Conservation (phyloP, 2,113 vertebrate species). For the Bagarius yarrelli region DNA sequence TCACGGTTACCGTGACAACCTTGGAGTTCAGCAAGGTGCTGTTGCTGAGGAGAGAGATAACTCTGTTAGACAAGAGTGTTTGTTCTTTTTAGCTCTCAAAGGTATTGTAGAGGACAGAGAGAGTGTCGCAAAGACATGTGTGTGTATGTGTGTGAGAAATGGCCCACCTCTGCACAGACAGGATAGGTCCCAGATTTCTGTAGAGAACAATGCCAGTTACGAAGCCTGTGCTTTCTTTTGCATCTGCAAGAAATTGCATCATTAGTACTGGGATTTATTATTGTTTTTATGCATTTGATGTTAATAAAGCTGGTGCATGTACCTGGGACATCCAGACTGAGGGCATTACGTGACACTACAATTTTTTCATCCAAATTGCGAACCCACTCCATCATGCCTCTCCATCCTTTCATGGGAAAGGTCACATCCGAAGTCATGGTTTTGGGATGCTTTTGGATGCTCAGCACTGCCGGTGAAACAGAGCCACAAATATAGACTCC, state of each 20-base stretch:
- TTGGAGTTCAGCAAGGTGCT: slow-evolving; percentile 90
- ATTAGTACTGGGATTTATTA: not conserved
- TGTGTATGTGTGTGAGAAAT: not conserved
- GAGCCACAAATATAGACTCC: not conserved
- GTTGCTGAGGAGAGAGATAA: slow-evolving; percentile 73
- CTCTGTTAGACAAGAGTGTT: slow-evolving; percentile 11
- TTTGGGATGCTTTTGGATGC: slow-evolving; percentile 90
- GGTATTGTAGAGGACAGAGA: slow-evolving; percentile 22
- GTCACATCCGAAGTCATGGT: slow-evolving; percentile 83
- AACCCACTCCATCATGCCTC: slow-evolving; percentile 92
- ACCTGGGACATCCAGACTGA: slow-evolving; percentile 85
- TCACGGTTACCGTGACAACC: slow-evolving; percentile 91
- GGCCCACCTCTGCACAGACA: slow-evolving; percentile 87
- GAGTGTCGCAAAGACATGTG: slow-evolving; percentile 1
- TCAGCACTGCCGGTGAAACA: slow-evolving; percentile 75
- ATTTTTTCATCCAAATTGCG: slow-evolving; percentile 91
- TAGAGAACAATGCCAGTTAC: slow-evolving; percentile 94
- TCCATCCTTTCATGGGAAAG: slow-evolving; percentile 95
- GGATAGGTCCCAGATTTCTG: slow-evolving; percentile 85
- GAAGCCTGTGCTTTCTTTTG: slow-evolving; percentile 83
- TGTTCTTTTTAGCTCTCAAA: not conserved
- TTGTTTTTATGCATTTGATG: not conserved
- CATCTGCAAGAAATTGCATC: slow-evolving; percentile 42
- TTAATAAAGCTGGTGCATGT: slow-evolving; percentile 46
- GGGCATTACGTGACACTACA: slow-evolving; percentile 83